These are phyloP conservation scores for Sarcophaga variegata DNA, from an alignment of 2,888 invertebrate genomes.

Conservation along the genomic window DNA sequence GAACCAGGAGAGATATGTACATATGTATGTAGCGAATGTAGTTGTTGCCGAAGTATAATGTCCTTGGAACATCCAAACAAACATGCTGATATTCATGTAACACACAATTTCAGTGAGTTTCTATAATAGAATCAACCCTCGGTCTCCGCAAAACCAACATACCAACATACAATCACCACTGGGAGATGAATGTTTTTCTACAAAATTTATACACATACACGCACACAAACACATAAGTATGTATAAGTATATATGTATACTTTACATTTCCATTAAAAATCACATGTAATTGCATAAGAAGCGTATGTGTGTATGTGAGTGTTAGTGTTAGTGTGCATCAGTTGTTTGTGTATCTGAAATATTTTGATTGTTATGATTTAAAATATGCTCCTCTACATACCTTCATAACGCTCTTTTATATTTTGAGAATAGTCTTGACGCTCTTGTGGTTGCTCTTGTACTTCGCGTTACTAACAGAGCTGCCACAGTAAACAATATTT, in stretches of 20 bases:
- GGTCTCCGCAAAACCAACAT: neutral
- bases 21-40: neutral
- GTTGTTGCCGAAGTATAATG: slow-evolving; percentile 2
- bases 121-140: neutral
- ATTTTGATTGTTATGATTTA: slow-evolving; percentile 44
- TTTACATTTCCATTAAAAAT: no score
- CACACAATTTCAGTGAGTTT: neutral
- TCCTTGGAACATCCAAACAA: slow-evolving; percentile 20
- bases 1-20: neutral
- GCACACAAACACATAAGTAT: no score
- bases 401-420: neutral
- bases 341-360: slow-evolving; percentile 37
- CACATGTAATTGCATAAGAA: no score
- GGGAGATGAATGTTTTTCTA: neutral
- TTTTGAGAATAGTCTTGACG: neutral
- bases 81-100: neutral
- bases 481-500: neutral
- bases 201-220: neutral
- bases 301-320: neutral
- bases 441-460: neutral
- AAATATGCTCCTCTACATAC: neutral
- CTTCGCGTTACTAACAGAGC: neutral
- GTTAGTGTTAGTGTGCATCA: neutral
- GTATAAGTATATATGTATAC: no score
- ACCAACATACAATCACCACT: neutral